These are phyloP conservation scores for Catajapyx aquilonaris DNA, from an alignment of 1,140 invertebrate genomes.

Conservation along the genomic window DNA sequence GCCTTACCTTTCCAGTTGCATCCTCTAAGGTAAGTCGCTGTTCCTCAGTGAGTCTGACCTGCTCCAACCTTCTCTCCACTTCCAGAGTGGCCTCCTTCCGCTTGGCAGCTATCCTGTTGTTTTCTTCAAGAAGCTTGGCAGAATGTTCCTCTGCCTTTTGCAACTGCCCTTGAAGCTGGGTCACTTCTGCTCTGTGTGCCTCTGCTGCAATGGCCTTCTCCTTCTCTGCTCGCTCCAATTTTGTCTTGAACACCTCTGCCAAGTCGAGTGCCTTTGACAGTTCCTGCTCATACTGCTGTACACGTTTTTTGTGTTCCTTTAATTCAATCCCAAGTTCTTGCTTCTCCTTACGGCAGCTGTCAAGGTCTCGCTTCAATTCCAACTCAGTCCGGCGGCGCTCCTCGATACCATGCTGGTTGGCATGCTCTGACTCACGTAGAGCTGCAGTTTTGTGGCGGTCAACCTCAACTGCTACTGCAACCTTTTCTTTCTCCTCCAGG, in stretches of 20 bases:
- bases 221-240: conserved; percentile 25
- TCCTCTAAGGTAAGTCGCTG: too few relatives aligned
- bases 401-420: conserved; percentile 26
- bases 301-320: neutral
- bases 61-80: too few relatives aligned
- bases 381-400: conserved; percentile 22
- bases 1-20: too few relatives aligned
- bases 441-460: conserved; percentile 48
- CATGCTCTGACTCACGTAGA: conserved; percentile 35
- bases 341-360: neutral
- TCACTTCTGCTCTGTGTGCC: neutral
- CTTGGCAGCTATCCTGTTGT: too few relatives aligned
- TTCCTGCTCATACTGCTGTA: conserved; percentile 37
- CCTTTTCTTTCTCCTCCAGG: conserved; percentile 49
- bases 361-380: conserved; percentile 14
- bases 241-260: conserved; percentile 41
- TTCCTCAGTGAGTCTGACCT: too few relatives aligned
- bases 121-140: too few relatives aligned
- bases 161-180: neutral
- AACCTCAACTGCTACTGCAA: conserved; percentile 51
- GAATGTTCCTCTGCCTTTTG: neutral
- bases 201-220: conserved; percentile 6
- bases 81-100: too few relatives aligned
- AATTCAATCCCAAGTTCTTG: neutral
- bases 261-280: conserved; percentile 38